Evolutionary conservation across 2,797 vertebrate species (phyloP).

Genomic region (Sarcophilus harrisii): DNA sequence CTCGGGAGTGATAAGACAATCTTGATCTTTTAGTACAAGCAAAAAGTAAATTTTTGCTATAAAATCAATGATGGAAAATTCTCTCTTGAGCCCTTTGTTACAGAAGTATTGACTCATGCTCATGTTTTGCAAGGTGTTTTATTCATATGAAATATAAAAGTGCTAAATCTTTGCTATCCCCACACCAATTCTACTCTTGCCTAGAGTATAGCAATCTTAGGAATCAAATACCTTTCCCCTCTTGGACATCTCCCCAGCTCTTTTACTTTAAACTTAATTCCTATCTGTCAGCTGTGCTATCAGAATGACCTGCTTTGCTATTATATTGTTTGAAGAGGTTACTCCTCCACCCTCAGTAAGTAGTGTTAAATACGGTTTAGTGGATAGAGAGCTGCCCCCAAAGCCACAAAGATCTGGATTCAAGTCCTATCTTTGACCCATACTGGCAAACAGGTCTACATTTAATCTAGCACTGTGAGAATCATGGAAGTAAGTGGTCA

Average conservation of each 20-base stretch:
- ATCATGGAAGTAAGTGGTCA: not conserved
- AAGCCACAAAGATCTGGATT: not conserved
- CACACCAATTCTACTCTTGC: not conserved
- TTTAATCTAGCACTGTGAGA: not conserved
- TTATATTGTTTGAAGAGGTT: not conserved
- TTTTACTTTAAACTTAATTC: too few relatives aligned
- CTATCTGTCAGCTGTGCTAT: not conserved
- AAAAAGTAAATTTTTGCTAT: not conserved
- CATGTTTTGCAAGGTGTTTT: not conserved
- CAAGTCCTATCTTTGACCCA: not conserved
- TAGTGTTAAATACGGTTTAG: not conserved
- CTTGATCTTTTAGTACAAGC: not conserved
- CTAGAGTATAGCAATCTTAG: accelerated
- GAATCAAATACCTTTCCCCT: not conserved
- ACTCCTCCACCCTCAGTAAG: not conserved
- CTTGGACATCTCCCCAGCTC: not conserved
- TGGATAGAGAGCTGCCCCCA: not conserved
- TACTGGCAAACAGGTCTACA: not conserved
- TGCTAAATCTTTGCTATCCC: not conserved
- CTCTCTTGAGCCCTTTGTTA: not conserved
- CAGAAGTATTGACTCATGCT: not conserved
- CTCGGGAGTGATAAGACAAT: not conserved
- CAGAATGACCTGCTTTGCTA: not conserved
- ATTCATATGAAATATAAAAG: not conserved
- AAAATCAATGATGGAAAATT: not conserved